Percentiles rank a stretch among this genome's conserved stretches.
Conservation (phyloP, 2,888 invertebrate species). For the Orthosia gracilis region DNA sequence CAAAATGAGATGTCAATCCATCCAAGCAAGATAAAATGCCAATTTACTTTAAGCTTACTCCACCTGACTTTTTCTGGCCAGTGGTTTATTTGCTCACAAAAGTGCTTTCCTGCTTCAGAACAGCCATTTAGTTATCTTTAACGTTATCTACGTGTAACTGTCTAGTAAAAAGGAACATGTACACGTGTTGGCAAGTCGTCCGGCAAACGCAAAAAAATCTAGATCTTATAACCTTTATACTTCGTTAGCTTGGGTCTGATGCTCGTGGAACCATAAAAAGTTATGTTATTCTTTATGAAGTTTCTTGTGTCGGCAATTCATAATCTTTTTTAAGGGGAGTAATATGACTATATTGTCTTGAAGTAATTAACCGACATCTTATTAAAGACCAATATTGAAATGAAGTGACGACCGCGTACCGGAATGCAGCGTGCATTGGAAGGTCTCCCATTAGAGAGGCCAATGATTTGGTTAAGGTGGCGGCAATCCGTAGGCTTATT, state of each 20-base stretch:
- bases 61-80: too few species aligned
- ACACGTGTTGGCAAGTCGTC: not conserved
- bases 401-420: too few species aligned
- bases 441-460: too few species aligned
- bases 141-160: not conserved
- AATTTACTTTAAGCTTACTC: too few species aligned
- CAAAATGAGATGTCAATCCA: too few species aligned
- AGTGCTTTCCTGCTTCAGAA: not conserved
- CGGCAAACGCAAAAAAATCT: not conserved
- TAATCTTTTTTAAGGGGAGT: not conserved
- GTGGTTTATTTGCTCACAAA: not conserved
- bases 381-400: not conserved
- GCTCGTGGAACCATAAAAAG: not conserved
- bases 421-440: too few species aligned
- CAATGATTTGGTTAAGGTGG: too few species aligned
- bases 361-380: not conserved
- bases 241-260: slow-evolving; percentile 22
- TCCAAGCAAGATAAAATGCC: too few species aligned
- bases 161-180: slow-evolving; percentile 3
- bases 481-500: too few species aligned
- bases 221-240: slow-evolving; percentile 13
- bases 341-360: not conserved
- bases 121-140: not conserved
- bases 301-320: not conserved
- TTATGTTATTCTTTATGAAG: not conserved